phyloP scores from a whole-genome alignment of 2,113 vertebrate species.

The Pimephales promelas region DNA sequence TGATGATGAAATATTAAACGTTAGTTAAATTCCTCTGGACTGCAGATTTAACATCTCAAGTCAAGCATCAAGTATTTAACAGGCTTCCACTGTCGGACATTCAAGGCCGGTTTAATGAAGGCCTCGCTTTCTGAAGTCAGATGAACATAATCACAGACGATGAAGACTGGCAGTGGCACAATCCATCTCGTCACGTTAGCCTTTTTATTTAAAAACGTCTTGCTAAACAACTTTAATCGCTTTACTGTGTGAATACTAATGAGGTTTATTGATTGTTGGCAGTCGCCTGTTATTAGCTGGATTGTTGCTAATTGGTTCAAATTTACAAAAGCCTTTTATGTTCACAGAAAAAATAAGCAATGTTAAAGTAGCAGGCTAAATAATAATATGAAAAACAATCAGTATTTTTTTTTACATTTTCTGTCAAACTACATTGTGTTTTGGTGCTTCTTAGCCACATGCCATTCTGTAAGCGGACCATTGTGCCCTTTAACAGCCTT shows the following conservation, averaged over 20 bases:
- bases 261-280: background rate
- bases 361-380: background rate
- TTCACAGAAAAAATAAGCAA: background rate
- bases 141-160: background rate
- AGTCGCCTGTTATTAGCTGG: background rate
- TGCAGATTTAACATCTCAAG: background rate
- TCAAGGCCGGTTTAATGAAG: background rate
- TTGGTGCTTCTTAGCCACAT: background rate
- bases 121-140: background rate
- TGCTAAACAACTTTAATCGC: background rate
- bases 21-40: background rate
- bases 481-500: too few species aligned
- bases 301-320: background rate
- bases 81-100: background rate
- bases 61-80: background rate
- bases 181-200: background rate
- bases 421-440: background rate
- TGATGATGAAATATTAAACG: background rate
- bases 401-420: background rate
- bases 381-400: background rate
- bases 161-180: background rate
- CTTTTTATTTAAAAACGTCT: background rate
- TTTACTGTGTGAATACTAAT: background rate
- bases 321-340: background rate
- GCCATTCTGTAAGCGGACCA: background rate